phyloP scores from a whole-genome alignment of 1,140 invertebrate genomes.

The Penaeus vannamei region DNA sequence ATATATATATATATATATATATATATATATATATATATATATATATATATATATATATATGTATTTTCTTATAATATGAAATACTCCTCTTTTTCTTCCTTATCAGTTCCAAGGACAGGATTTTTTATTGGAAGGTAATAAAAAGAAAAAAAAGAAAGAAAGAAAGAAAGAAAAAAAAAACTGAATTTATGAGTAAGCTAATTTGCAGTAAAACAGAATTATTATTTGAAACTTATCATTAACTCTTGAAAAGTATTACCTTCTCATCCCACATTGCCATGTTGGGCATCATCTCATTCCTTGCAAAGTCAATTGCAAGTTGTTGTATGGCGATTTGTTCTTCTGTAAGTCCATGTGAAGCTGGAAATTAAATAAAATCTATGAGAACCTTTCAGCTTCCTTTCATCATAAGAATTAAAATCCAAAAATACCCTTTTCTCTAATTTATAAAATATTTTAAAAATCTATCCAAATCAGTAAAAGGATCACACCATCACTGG shows the following conservation, averaged over 20 bases:
- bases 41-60: background rate
- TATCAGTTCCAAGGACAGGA: background rate
- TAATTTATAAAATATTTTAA: too few relatives aligned
- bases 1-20: background rate
- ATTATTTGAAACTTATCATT: conserved; percentile 17
- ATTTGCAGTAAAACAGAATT: background rate
- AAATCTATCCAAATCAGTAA: too few relatives aligned
- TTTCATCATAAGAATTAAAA: too few relatives aligned
- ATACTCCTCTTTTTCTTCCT: too few relatives aligned
- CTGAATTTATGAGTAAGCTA: background rate
- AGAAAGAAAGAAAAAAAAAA: too few relatives aligned
- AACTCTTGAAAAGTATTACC: conserved; percentile 69
- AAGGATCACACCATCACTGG: too few relatives aligned
- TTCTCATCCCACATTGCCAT: conserved; percentile 79
- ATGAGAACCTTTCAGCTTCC: too few relatives aligned
- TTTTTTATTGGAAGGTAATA: background rate
- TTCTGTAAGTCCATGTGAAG: conserved; percentile 73
- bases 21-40: conserved; percentile 48
- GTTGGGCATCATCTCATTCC: conserved; percentile 77
- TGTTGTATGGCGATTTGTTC: conserved; percentile 77
- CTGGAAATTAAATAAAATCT: conserved; percentile 69
- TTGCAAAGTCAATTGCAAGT: conserved; percentile 76
- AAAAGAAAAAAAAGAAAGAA: too few relatives aligned
- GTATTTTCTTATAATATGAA: too few relatives aligned
- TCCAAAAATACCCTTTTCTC: too few relatives aligned